These are phyloP conservation scores for Pocillopora meandrina DNA, from an alignment of 92 coral and sea anemone species.

Conservation along the genomic window DNA sequence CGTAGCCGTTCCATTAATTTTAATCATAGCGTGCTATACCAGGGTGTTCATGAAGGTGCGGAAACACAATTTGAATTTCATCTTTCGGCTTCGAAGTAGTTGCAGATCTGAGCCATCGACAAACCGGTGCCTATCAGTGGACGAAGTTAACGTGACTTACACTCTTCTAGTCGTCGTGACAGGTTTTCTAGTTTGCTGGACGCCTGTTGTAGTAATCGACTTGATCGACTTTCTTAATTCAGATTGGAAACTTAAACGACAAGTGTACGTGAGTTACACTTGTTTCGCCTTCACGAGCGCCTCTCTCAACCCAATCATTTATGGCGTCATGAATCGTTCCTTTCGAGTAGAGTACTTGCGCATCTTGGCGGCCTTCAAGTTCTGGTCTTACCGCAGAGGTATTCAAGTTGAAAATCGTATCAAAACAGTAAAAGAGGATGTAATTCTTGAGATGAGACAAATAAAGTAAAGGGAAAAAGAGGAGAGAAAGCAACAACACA, in stretches of 20 bases:
- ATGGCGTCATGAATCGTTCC: slow-evolving; percentile 72
- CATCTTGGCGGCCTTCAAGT: slow-evolving; percentile 32
- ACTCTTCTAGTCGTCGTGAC: slow-evolving; percentile 66
- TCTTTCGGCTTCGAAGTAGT: background rate
- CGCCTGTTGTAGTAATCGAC: slow-evolving; percentile 65
- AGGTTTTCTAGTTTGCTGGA: slow-evolving; percentile 68
- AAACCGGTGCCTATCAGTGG: slow-evolving; percentile 36
- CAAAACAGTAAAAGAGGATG: background rate
- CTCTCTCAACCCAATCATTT: slow-evolving; percentile 66
- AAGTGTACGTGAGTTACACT: slow-evolving; percentile 60
- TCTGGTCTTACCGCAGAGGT: background rate
- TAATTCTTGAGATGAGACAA: too few relatives aligned
- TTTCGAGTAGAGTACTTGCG: slow-evolving; percentile 64
- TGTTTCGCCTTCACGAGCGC: slow-evolving; percentile 75
- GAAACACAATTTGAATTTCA: slow-evolving; percentile 40
- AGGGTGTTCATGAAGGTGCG: slow-evolving; percentile 59
- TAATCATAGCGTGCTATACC: slow-evolving; percentile 56
- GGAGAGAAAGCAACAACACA: background rate
- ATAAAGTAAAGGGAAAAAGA: background rate
- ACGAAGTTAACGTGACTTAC: slow-evolving; percentile 68
- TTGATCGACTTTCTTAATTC: slow-evolving; percentile 69
- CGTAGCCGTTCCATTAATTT: slow-evolving; percentile 56
- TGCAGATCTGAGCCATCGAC: background rate
- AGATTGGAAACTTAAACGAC: slow-evolving; percentile 69
- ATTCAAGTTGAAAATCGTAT: background rate